Evolutionary conservation across 2,797 vertebrate species (phyloP).

Genomic region (Spinus olivaceus): DNA sequence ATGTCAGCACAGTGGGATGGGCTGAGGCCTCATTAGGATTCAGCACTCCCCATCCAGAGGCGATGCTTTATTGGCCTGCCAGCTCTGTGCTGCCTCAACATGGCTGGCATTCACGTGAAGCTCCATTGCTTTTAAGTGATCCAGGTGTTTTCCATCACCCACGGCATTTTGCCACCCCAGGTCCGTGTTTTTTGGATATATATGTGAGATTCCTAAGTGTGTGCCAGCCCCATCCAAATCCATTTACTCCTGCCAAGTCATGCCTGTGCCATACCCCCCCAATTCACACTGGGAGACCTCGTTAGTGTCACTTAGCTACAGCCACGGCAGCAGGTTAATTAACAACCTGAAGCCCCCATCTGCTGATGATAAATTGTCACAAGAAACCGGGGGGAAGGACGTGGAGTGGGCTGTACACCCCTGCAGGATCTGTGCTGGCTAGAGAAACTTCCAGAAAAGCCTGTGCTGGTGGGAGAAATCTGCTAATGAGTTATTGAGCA

Average conservation of each 20-base stretch:
- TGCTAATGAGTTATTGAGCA: neutral
- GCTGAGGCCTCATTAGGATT: neutral
- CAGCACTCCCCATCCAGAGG: neutral
- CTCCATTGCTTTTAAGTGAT: neutral
- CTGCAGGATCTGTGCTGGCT: neutral
- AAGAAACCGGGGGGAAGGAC: neutral
- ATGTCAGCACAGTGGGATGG: neutral
- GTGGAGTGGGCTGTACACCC: accelerated
- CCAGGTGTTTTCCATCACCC: neutral
- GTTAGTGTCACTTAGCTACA: neutral
- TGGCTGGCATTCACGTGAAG: accelerated
- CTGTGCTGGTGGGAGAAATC: neutral
- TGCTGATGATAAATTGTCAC: neutral
- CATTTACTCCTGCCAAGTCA: neutral
- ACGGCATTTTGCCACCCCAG: neutral
- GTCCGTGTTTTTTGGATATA: accelerated
- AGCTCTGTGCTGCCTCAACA: neutral
- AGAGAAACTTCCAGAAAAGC: neutral
- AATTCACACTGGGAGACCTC: neutral
- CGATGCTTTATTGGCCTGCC: neutral
- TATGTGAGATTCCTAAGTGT: accelerated
- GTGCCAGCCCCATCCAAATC: neutral
- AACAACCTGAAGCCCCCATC: accelerated
- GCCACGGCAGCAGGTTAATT: neutral
- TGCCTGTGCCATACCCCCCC: neutral